These are phyloP conservation scores for Danio aesculapii DNA, from an alignment of 2,797 vertebrate genomes.

Conservation along the genomic window DNA sequence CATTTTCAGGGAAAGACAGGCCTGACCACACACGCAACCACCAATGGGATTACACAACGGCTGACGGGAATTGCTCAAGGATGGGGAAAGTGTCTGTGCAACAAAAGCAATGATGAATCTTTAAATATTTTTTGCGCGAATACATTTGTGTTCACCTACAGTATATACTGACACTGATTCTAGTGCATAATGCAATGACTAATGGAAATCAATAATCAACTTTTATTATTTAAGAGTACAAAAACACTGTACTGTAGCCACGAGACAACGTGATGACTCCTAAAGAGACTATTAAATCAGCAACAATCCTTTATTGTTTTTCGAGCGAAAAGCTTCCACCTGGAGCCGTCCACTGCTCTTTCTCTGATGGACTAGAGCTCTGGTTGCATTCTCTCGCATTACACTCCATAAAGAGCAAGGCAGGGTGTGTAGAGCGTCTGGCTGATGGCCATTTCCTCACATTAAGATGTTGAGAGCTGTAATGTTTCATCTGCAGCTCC, in stretches of 20 bases:
- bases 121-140: neutral
- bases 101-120: neutral
- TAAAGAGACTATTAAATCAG: neutral
- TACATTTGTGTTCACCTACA: neutral
- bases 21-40: conserved; percentile 32
- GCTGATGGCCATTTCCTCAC: conserved; percentile 46
- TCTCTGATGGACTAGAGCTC: conserved; percentile 40
- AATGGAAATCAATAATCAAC: neutral
- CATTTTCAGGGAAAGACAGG: conserved; percentile 41
- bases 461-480: conserved; percentile 46
- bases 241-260: neutral
- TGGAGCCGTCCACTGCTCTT: conserved; percentile 6
- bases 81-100: neutral
- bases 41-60: neutral
- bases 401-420: conserved; percentile 45
- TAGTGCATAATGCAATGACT: neutral
- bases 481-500: conserved; percentile 47
- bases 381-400: conserved; percentile 49
- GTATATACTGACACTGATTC: neutral
- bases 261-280: neutral
- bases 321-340: conserved; percentile 6
- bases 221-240: neutral
- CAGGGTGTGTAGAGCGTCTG: conserved; percentile 35
- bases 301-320: neutral
- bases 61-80: neutral